Base-by-base conservation (phyloP, 2,797 vertebrate species). In the Tragopan temminckii region DNA sequence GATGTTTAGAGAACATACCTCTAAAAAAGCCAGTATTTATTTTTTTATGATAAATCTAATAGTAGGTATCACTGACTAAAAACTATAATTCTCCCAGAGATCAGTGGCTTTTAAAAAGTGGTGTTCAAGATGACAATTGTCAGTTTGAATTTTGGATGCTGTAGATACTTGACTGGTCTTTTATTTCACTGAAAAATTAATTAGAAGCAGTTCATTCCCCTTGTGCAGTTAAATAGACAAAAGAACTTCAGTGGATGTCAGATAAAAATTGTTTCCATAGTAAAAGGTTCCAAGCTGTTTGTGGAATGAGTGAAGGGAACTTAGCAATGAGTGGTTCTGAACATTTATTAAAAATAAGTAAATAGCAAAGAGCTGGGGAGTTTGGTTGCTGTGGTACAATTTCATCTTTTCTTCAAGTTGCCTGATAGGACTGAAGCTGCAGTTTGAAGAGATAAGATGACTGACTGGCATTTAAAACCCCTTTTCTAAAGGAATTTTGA, bases 401-500 rank as follows among this genome's bases (percentile, higher is more conserved):
- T 88, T 85, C 36, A 45, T 21, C n/a, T 79, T 74, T 72, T 84
- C 36, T 85, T 80, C 45, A 77, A 38, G 59, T 43, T 68, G 27
- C 79, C 21, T 55, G 33, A 53, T 70, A 59, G 75, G 87, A 77
- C 43, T 31, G 57, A 87, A 85, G 33, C 55, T 11, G 6, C 82
- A 58, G 79, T 89, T 85, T 84, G n/a, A 80, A 93, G 58, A 36
- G 61, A n/a, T 88, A 69, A 88, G 52, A n/a, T 92, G 61, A 80
- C 46, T 80, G 33, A 45, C 24, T 57, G 42, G 31, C 27, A 36
- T 81, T 83, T 77, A 68, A 92, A 90, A 20, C 19, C 24, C 6
- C 6, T 81, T 79, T 94, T 74, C 45, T 66, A 45, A 92, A 67
- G 8, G 3, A 58, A 53, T 70, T 78, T 74, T 86, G n/a, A 74